Evolutionary conservation across 2,797 vertebrate genomes (phyloP).

Genomic region (Lacerta agilis): DNA sequence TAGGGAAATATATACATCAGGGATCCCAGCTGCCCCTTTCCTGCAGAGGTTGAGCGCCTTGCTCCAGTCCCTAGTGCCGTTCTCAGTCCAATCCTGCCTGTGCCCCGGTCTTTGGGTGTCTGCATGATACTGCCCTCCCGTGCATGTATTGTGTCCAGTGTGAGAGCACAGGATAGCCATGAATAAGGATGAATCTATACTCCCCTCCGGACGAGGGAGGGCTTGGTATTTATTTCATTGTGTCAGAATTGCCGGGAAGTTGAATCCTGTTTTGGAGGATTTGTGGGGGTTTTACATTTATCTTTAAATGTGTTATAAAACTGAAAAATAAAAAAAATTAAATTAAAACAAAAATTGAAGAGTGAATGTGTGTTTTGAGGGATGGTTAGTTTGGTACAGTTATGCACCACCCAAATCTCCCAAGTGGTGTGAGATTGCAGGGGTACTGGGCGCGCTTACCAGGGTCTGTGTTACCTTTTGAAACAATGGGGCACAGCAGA

Average conservation of each 20-base stretch:
- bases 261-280: slow-evolving; percentile 15
- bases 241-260: not conserved
- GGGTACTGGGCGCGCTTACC: too few relatives aligned
- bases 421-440: too few relatives aligned
- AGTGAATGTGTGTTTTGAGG: slow-evolving; percentile 9
- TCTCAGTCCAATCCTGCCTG: slow-evolving; percentile 20
- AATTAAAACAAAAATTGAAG: not conserved
- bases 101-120: slow-evolving; percentile 26
- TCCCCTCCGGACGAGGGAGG: not conserved
- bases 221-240: slow-evolving; percentile 19
- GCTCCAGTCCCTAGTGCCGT: not conserved
- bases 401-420: too few relatives aligned
- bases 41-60: slow-evolving; percentile 2
- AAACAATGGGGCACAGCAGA: too few relatives aligned
- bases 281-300: slow-evolving; percentile 14
- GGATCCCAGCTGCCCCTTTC: not conserved
- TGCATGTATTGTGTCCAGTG: slow-evolving; percentile 22
- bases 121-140: slow-evolving; percentile 37
- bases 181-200: slow-evolving; percentile 6
- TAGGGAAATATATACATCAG: not conserved
- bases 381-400: too few relatives aligned
- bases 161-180: slow-evolving; percentile 8
- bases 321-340: not conserved
- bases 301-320: slow-evolving; percentile 34
- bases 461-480: too few relatives aligned